phyloP scores from a whole-genome alignment of 2,888 invertebrate genomes.

The Caenorhabditis doughertyi region DNA sequence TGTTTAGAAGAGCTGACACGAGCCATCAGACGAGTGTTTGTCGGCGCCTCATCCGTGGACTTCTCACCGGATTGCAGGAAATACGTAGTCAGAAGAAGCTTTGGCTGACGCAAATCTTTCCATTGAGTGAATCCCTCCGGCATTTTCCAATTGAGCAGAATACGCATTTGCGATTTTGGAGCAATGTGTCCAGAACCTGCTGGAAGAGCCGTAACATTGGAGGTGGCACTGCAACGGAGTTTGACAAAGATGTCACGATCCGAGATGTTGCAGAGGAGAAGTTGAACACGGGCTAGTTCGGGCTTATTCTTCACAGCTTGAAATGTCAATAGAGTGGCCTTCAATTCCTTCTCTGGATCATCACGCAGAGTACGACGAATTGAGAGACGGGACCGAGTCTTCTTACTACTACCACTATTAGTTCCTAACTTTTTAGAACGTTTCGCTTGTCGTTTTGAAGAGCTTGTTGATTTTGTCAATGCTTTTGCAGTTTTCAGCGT shows the following conservation, averaged over 20 bases:
- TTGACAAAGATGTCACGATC: slow-evolving; percentile 75
- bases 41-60: slow-evolving; percentile 64
- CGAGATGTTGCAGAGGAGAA: slow-evolving; percentile 78
- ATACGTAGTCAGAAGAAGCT: slow-evolving; percentile 71
- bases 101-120: slow-evolving; percentile 69
- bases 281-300: slow-evolving; percentile 72
- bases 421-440: neutral
- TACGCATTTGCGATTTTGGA: slow-evolving; percentile 74
- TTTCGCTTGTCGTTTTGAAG: slow-evolving; percentile 17
- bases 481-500: slow-evolving; percentile 11
- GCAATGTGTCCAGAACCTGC: slow-evolving; percentile 73
- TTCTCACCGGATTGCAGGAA: slow-evolving; percentile 65
- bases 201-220: slow-evolving; percentile 72
- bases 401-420: slow-evolving; percentile 17
- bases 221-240: slow-evolving; percentile 69
- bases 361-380: slow-evolving; percentile 44
- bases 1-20: slow-evolving; percentile 62
- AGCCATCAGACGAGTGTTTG: slow-evolving; percentile 63
- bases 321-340: slow-evolving; percentile 60
- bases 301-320: slow-evolving; percentile 43
- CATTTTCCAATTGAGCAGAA: slow-evolving; percentile 74
- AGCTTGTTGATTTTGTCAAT: slow-evolving; percentile 10
- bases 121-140: slow-evolving; percentile 65
- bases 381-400: slow-evolving; percentile 48
- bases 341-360: slow-evolving; percentile 32